phyloP scores from a whole-genome alignment of 1,140 invertebrate species.

The Conopomorpha cramerella region DNA sequence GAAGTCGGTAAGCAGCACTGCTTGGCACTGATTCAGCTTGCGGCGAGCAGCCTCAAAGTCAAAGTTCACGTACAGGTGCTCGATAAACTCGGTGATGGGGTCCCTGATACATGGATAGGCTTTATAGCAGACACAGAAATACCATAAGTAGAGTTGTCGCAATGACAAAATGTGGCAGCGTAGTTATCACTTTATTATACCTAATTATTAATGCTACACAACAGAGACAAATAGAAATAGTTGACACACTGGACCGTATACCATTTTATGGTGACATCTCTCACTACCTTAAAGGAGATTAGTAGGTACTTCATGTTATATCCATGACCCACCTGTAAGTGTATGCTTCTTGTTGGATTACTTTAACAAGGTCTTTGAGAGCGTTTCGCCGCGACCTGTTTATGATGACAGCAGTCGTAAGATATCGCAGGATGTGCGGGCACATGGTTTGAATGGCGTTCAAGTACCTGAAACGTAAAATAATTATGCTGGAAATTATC shows the following conservation, averaged over 20 bases:
- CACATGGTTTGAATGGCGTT: slow-evolving; percentile 99
- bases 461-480: slow-evolving; percentile 71
- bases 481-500: slow-evolving; percentile 8
- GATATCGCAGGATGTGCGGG: slow-evolving; percentile 96
- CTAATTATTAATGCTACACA: too few species aligned
- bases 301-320: too few species aligned
- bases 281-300: too few species aligned
- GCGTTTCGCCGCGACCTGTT: slow-evolving; percentile 87
- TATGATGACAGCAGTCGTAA: slow-evolving; percentile 97
- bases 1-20: slow-evolving; percentile 95
- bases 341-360: slow-evolving; percentile 99
- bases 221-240: too few species aligned
- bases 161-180: too few species aligned
- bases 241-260: too few species aligned
- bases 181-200: too few species aligned
- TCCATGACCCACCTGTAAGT: slow-evolving; percentile 88
- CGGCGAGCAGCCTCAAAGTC: slow-evolving; percentile 98
- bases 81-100: slow-evolving; percentile 98
- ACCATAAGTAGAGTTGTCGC: too few species aligned
- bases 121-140: background rate
- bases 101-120: slow-evolving; percentile 64
- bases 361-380: slow-evolving; percentile 97
- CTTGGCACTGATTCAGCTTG: slow-evolving; percentile 96
- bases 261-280: too few species aligned
- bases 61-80: slow-evolving; percentile 98